A percentile compares a stretch with the other conserved stretches of the same genome.
Conservation (phyloP, 1,140 invertebrate genomes). For the Microplitis demolitor region DNA sequence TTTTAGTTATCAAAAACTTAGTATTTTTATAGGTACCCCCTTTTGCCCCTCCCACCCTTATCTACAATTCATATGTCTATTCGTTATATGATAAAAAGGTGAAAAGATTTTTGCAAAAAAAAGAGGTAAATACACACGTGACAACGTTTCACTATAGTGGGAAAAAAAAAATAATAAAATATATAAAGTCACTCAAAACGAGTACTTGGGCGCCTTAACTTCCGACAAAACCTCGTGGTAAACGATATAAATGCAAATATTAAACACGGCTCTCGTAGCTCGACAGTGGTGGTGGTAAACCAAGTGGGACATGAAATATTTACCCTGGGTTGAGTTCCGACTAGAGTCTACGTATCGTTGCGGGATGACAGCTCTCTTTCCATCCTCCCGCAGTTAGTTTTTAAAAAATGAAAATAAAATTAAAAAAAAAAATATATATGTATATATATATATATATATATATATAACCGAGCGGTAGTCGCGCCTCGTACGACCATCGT, state of each 20-base stretch:
- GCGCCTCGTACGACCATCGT: slow-evolving; percentile 39
- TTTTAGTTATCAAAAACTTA: no score
- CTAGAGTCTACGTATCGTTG: neutral
- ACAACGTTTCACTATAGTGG: neutral
- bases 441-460: no score
- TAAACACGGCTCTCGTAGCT: neutral
- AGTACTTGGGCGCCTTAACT: neutral
- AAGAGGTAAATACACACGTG: neutral
- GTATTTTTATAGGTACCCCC: no score
- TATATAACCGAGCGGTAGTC: slow-evolving; percentile 46
- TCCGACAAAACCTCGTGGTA: neutral
- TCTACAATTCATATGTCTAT: no score
- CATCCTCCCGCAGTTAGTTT: neutral
- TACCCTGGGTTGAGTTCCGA: slow-evolving; percentile 10
- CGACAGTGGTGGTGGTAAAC: slow-evolving; percentile 1
- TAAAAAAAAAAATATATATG: no score
- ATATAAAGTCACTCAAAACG: neutral
- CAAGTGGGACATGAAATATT: slow-evolving; percentile 20
- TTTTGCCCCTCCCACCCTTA: no score
- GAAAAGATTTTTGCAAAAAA: no score
- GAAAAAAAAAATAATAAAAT: neutral
- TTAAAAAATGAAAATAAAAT: no score
- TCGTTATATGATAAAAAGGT: no score
- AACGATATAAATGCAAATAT: slow-evolving; percentile 24
- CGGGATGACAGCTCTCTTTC: slow-evolving; percentile 21